Evolutionary conservation across 2,113 vertebrate species (phyloP).

Genomic region (Microcebus jonahi): DNA sequence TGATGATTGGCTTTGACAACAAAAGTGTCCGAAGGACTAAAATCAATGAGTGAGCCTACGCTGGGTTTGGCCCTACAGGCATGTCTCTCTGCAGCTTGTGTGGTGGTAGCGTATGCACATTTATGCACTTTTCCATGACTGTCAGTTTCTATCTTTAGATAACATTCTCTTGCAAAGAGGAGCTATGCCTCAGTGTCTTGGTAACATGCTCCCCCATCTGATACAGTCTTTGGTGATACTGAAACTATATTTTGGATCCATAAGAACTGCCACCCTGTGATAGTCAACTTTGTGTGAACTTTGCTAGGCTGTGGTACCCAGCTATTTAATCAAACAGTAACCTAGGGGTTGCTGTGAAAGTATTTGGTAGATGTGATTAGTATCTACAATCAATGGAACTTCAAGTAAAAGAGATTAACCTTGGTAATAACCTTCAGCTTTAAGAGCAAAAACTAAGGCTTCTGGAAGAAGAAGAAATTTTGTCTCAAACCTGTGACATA

Average conservation of each 20-base stretch:
- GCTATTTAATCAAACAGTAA: neutral
- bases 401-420: neutral
- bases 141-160: neutral
- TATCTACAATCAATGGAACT: neutral
- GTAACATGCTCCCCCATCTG: neutral
- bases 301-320: neutral
- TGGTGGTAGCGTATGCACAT: neutral
- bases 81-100: neutral
- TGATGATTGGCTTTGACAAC: neutral
- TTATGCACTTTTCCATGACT: neutral
- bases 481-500: neutral
- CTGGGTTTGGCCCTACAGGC: neutral
- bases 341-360: neutral
- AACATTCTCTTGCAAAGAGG: neutral
- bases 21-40: neutral
- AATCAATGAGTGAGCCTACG: neutral
- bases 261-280: neutral
- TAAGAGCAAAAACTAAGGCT: neutral
- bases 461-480: constrained; percentile 7
- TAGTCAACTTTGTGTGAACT: neutral
- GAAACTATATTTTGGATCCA: neutral
- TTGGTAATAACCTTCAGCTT: neutral
- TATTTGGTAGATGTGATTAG: neutral
- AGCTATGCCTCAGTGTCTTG: neutral
- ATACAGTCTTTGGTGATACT: neutral